Percentiles rank a stretch among this genome's conserved stretches.
Evolutionary conservation across 2,113 vertebrate genomes (phyloP).

Genomic region (Climacteris rufus): DNA sequence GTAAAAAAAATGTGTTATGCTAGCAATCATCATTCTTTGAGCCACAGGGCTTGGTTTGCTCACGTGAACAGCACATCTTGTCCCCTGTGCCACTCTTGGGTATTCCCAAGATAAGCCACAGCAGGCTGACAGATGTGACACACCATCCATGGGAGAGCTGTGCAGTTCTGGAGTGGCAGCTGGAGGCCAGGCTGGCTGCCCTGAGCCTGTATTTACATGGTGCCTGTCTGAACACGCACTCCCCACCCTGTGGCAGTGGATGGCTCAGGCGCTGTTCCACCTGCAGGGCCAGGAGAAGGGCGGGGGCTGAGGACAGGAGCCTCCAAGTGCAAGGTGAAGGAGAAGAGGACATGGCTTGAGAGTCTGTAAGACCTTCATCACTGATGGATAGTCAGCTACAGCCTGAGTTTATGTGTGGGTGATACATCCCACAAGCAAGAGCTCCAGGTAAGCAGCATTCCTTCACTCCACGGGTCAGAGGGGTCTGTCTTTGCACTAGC

Average conservation of each 20-base stretch:
- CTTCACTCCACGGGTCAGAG: not conserved
- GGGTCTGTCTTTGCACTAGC: not conserved
- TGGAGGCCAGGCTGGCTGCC: not conserved
- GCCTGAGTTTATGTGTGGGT: not conserved
- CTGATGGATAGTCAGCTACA: not conserved
- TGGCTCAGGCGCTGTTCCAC: not conserved
- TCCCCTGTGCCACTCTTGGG: too few relatives aligned
- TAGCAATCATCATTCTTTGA: not conserved
- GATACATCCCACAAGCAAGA: not conserved
- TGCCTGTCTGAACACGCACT: not conserved
- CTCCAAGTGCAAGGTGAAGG: not conserved
- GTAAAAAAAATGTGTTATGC: not conserved
- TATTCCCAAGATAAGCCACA: not conserved
- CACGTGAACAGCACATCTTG: not conserved
- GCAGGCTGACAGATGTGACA: not conserved
- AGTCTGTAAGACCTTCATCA: not conserved
- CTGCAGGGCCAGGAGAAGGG: accelerated
- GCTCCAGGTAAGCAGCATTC: accelerated
- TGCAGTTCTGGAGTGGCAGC: not conserved
- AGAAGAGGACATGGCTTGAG: not conserved
- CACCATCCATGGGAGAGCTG: not conserved
- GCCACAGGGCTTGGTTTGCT: not conserved
- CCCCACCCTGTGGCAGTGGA: accelerated
- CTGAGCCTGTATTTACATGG: not conserved
- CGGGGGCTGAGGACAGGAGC: not conserved